These are phyloP conservation scores for Ia io DNA, from an alignment of 2,113 vertebrate genomes.

Conservation along the genomic window DNA sequence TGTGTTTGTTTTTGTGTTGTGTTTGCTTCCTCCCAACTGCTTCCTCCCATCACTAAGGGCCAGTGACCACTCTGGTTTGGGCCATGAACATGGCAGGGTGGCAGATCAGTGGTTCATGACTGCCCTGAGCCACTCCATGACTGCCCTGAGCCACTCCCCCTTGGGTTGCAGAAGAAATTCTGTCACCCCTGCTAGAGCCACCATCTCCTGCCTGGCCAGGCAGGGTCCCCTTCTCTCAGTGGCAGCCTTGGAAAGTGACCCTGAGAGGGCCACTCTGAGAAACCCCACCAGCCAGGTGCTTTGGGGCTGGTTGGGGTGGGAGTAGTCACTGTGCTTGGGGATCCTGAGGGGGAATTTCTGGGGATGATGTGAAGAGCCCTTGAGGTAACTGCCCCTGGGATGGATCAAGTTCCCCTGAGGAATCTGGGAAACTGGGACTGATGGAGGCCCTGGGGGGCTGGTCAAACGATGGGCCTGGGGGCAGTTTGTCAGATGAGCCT, in stretches of 20 bases:
- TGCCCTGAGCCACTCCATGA: background rate
- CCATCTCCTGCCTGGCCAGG: background rate
- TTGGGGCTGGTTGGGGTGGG: background rate
- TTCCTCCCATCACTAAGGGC: background rate
- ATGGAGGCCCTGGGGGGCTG: background rate
- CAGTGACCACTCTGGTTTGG: background rate
- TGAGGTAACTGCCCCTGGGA: background rate
- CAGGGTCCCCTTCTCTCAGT: background rate
- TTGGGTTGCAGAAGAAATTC: background rate
- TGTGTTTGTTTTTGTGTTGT: conserved; percentile 5
- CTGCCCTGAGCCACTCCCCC: background rate
- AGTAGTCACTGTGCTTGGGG: background rate
- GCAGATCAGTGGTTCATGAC: background rate
- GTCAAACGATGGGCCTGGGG: background rate
- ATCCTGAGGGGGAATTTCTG: background rate
- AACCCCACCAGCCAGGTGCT: accelerated
- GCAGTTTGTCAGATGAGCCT: background rate
- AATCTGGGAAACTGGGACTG: background rate
- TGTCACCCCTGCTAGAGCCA: background rate
- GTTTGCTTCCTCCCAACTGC: background rate
- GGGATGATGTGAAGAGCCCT: background rate
- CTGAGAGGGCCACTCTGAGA: background rate
- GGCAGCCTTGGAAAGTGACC: background rate
- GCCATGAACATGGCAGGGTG: accelerated
- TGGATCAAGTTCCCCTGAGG: background rate